A percentile compares a stretch with the other conserved stretches of the same genome.
Evolutionary conservation across 2,797 vertebrate genomes (phyloP).

Genomic region (Tachyglossus aculeatus): DNA sequence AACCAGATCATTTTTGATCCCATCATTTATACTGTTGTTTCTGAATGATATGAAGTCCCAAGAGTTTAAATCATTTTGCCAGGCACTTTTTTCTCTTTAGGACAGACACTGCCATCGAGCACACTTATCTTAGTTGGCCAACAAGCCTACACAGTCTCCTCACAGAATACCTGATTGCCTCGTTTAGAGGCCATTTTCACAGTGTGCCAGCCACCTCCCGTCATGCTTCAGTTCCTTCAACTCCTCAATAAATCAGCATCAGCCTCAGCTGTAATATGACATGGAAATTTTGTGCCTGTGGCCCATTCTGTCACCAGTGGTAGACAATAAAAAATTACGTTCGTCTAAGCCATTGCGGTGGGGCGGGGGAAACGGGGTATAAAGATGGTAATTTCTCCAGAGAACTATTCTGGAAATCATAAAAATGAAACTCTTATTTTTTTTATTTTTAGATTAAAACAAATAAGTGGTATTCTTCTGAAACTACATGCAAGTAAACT

Average conservation of each 20-base stretch:
- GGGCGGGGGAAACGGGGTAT: slow-evolving; percentile 11
- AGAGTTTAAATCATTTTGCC: no score
- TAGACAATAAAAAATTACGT: slow-evolving; percentile 47
- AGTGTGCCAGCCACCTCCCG: slow-evolving; percentile 17
- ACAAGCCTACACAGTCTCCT: slow-evolving; percentile 27
- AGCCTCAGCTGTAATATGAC: no score
- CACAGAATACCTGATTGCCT: slow-evolving; percentile 42
- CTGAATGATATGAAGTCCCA: no score
- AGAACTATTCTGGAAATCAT: slow-evolving; percentile 18
- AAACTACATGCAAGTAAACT: neutral
- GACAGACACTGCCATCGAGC: no score
- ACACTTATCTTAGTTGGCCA: slow-evolving; percentile 10
- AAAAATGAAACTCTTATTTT: neutral
- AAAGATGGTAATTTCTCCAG: neutral
- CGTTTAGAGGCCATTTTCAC: slow-evolving; percentile 40
- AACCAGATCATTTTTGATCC: neutral
- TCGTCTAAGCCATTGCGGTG: slow-evolving; percentile 12
- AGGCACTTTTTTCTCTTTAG: no score
- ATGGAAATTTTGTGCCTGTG: slow-evolving; percentile 30
- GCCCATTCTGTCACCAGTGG: slow-evolving; percentile 38
- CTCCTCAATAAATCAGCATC: slow-evolving; percentile 61
- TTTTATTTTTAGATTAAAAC: neutral
- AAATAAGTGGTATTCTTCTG: neutral
- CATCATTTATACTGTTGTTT: neutral
- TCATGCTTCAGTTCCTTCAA: slow-evolving; percentile 18